Conservation (phyloP, 1,140 invertebrate species). For the Sarcophaga bullata region DNA sequence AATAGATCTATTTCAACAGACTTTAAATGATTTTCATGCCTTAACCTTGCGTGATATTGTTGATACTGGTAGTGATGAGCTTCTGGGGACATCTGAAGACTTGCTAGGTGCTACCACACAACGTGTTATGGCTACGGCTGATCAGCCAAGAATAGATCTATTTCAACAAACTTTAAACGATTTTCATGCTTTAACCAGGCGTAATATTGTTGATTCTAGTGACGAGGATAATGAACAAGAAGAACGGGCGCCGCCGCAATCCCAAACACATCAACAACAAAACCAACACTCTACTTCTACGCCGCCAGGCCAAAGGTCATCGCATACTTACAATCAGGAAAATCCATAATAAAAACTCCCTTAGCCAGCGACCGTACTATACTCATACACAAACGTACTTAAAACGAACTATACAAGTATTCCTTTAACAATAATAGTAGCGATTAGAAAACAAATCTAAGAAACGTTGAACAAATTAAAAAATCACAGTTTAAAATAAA, state of each 20-base stretch:
- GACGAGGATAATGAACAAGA: slow-evolving; percentile 49
- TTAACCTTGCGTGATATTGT: slow-evolving; percentile 57
- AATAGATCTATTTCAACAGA: slow-evolving; percentile 63
- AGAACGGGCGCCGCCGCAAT: neutral
- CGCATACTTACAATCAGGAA: neutral
- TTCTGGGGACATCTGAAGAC: slow-evolving; percentile 58
- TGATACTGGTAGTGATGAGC: slow-evolving; percentile 50
- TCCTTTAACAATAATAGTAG: neutral
- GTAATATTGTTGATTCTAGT: slow-evolving; percentile 56
- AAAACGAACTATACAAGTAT: slow-evolving; percentile 3
- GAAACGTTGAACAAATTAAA: neutral
- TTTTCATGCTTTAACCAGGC: slow-evolving; percentile 60
- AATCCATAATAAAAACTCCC: neutral
- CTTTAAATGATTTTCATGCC: slow-evolving; percentile 63
- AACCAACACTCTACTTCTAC: neutral
- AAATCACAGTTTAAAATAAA: neutral
- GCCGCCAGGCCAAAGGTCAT: slow-evolving; percentile 6
- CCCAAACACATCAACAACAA: neutral
- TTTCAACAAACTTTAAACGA: slow-evolving; percentile 64
- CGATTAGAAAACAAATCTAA: neutral
- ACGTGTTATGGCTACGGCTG: slow-evolving; percentile 55
- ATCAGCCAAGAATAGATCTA: slow-evolving; percentile 63
- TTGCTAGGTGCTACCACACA: slow-evolving; percentile 55
- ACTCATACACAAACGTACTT: neutral
- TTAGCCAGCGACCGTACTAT: neutral